Evolutionary conservation across 2,888 invertebrate genomes (phyloP), one percentile per base, ranked within the genome.

Genomic region (Tenthredo mesomela): DNA sequence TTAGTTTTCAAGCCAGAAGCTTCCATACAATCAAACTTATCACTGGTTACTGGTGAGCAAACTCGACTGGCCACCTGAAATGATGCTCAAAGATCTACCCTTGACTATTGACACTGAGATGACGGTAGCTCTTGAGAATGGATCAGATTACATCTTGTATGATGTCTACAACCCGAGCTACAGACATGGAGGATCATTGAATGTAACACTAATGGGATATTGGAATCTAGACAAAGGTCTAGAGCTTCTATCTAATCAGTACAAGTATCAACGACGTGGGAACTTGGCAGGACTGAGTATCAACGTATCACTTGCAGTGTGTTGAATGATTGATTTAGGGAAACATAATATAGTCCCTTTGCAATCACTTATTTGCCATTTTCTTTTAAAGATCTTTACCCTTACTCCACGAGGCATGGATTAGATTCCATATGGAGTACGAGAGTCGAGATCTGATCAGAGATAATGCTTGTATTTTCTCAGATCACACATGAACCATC

Each of bases 111-210:
- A 89, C 25, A 88, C 90, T 6, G 92, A 92, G 84, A 85, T 92
- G 85, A 89, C 89, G 7, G 67, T 90, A 18, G 90, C 89, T n/a
- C 50, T 87, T 25, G 54, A 58, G 75, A 84, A 84, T n/a, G 86
- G 86, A 40, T 37, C 73, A 0, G 40, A 86, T 37, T 90, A 88
- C 70, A 70, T 70, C 18, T 87, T 91, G n/a, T 90, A 90, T 67
- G 91, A 92, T 21, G 87, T 90, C 78, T 92, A 91, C 80, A 92
- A 91, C 88, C 91, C 90, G 0, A 91, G 91, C 84, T 89, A 90
- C 85, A 88, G 88, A 54, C 91, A 92, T 61, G 90, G 89, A 5
- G 90, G 89, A 12, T 85, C 85, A n/a, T 78, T 92, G 0, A 90
- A 89, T 82, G 85, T 90, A 7, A 91, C 89, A 6, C 86, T 86